A percentile compares a stretch with the other conserved stretches of the same genome.
Evolutionary conservation across 2,113 vertebrate species (phyloP).

Genomic region (Apteryx owenii): DNA sequence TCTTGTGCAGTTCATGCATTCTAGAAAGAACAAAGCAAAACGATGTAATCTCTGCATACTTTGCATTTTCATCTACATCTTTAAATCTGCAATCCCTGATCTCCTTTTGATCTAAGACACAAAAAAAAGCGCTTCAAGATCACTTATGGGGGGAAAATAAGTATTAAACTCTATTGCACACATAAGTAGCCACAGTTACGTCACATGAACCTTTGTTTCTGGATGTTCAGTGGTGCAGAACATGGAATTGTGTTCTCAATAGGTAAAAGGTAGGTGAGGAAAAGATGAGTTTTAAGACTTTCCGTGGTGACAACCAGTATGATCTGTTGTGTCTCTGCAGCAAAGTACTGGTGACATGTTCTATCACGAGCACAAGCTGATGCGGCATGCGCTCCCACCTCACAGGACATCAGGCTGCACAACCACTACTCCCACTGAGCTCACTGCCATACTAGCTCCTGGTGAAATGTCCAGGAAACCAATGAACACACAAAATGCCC

Average conservation of each 20-base stretch:
- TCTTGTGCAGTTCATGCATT: conserved; percentile 93
- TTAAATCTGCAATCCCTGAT: neutral
- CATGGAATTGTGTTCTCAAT: neutral
- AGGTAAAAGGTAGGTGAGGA: neutral
- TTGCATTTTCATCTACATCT: neutral
- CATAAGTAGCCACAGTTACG: neutral
- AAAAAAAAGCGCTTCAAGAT: neutral
- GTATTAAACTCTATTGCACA: neutral
- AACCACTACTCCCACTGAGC: neutral
- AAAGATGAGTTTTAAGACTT: neutral
- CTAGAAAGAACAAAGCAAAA: conserved; percentile 71
- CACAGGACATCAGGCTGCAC: neutral
- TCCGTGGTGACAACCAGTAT: neutral
- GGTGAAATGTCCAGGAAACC: rapidly evolving
- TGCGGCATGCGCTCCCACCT: neutral
- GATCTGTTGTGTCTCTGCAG: neutral
- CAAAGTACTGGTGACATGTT: neutral
- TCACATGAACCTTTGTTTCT: rapidly evolving
- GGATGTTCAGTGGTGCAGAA: neutral
- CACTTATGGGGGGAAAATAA: neutral
- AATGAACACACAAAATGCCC: neutral
- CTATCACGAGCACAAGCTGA: neutral
- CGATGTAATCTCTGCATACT: rapidly evolving
- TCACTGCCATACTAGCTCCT: neutral
- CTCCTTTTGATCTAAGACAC: neutral